These are phyloP conservation scores for Eleginops maclovinus DNA, from an alignment of 2,113 vertebrate genomes.

Conservation along the genomic window DNA sequence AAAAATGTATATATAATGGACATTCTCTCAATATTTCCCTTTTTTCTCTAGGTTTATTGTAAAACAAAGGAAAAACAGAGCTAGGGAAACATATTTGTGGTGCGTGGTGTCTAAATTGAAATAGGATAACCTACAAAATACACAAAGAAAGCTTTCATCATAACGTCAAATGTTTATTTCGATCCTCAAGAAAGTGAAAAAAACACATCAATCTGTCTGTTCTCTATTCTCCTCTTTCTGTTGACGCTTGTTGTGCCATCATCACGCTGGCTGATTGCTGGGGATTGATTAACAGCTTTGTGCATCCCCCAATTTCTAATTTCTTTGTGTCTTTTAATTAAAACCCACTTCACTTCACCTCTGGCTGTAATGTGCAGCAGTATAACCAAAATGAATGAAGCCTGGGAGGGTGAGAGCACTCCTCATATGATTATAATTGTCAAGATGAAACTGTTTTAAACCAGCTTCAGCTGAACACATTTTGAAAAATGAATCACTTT, in stretches of 20 bases:
- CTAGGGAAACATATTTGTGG: background rate
- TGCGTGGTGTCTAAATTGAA: background rate
- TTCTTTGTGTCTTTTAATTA: conserved; percentile 83
- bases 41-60: background rate
- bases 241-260: conserved; percentile 51
- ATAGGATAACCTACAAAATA: conserved; percentile 44
- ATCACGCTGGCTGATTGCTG: conserved; percentile 67
- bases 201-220: conserved; percentile 41
- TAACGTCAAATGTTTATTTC: conserved; percentile 63
- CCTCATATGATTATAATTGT: conserved; percentile 72
- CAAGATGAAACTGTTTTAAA: conserved; percentile 71
- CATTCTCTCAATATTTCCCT: background rate
- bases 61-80: background rate
- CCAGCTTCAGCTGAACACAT: conserved; percentile 64
- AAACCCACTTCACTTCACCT: conserved; percentile 76
- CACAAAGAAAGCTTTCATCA: conserved; percentile 30
- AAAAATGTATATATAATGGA: background rate
- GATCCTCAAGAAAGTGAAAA: conserved; percentile 21
- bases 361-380: conserved; percentile 72
- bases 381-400: conserved; percentile 73
- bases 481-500: conserved; percentile 61
- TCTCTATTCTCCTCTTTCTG: conserved; percentile 32
- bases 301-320: conserved; percentile 67
- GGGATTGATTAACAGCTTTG: conserved; percentile 72
- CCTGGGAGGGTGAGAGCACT: conserved; percentile 59